A percentile compares a stretch with the other conserved stretches of the same genome.
phyloP scores from a whole-genome alignment of 2,113 vertebrate genomes.

The Poecile atricapillus region DNA sequence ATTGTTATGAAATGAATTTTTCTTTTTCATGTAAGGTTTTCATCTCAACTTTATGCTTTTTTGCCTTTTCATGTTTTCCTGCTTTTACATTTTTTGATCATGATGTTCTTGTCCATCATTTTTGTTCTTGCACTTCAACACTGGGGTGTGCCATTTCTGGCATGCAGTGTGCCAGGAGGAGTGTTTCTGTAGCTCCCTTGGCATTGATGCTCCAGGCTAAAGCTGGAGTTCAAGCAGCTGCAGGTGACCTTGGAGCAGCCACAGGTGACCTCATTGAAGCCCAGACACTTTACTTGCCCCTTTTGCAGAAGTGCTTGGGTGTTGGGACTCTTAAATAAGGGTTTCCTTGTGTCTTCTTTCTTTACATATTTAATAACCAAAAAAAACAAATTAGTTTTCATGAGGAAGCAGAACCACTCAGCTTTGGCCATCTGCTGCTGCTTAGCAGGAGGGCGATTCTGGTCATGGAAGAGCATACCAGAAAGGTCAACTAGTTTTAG shows the following conservation, averaged over 20 bases:
- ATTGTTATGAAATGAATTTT: not conserved
- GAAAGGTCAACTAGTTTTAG: conserved; percentile 25
- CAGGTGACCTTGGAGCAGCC: not conserved
- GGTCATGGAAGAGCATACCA: not conserved
- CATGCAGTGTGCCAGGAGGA: accelerated
- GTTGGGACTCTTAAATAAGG: not conserved
- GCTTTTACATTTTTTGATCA: not conserved
- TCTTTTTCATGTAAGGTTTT: not conserved
- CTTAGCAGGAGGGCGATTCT: not conserved
- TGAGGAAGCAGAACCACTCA: not conserved
- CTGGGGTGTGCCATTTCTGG: accelerated
- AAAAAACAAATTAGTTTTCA: conserved; percentile 1
- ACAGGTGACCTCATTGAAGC: accelerated
- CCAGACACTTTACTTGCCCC: not conserved
- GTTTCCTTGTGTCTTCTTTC: not conserved
- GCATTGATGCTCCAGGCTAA: not conserved
- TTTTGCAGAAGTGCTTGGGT: not conserved
- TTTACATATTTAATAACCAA: not conserved
- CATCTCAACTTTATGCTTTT: not conserved
- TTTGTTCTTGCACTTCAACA: not conserved
- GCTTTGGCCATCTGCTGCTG: conserved; percentile 38
- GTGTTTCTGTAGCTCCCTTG: accelerated
- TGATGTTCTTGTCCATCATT: accelerated
- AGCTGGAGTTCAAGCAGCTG: accelerated
- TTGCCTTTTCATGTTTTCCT: not conserved